Conservation (phyloP, 2,888 invertebrate species). For the Calliopum simillimum region DNA sequence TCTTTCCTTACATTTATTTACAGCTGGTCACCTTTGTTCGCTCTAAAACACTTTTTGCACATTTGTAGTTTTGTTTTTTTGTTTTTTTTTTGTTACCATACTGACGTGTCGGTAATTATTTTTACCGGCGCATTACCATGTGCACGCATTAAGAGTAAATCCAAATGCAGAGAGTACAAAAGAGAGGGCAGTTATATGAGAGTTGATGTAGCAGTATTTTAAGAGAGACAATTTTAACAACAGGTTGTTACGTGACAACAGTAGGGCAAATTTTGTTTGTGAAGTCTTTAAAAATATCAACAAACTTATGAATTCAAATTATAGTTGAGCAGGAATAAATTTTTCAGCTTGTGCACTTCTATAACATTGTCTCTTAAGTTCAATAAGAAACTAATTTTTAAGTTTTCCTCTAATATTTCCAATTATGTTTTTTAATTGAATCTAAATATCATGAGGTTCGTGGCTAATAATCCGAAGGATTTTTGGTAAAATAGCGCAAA, state of each 20-base stretch:
- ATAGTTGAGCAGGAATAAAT: too few relatives aligned
- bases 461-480: too few relatives aligned
- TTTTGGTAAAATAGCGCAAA: too few relatives aligned
- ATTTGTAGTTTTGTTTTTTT: not conserved
- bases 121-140: conserved; percentile 31
- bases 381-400: too few relatives aligned
- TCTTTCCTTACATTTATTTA: not conserved
- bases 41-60: not conserved
- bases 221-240: not conserved
- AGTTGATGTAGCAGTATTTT: not conserved
- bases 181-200: not conserved
- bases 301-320: too few relatives aligned
- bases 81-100: conserved; percentile 22
- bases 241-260: not conserved
- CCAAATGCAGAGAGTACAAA: not conserved
- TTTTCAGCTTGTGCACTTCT: too few relatives aligned
- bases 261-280: too few relatives aligned
- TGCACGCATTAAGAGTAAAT: not conserved
- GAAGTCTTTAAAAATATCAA: too few relatives aligned
- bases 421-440: too few relatives aligned
- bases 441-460: too few relatives aligned
- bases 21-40: not conserved
- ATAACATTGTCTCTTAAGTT: too few relatives aligned
- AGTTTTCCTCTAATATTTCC: too few relatives aligned
- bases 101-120: conserved; percentile 31